A percentile compares a stretch with the other conserved stretches of the same genome.
Evolutionary conservation across 2,113 vertebrate species (phyloP).

Genomic region (Mormyrus iriodes): DNA sequence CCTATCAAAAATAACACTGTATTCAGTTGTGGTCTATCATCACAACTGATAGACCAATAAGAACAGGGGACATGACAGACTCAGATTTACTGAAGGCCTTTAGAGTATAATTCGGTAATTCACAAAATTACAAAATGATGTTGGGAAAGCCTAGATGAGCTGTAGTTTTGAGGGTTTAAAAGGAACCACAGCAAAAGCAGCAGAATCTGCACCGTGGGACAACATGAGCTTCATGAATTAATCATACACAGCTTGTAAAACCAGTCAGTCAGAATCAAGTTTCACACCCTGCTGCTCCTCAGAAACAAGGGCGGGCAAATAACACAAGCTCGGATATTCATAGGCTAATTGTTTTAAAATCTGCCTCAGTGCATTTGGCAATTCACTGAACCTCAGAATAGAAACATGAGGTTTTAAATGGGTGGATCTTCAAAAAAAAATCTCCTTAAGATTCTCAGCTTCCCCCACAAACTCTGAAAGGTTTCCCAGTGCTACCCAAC

Average conservation of each 20-base stretch:
- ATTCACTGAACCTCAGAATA: background rate
- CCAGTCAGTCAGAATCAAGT: constrained; percentile 18
- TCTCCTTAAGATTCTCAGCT: background rate
- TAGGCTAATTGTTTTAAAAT: background rate
- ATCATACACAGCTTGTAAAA: constrained; percentile 11
- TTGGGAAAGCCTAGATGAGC: background rate
- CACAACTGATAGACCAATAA: background rate
- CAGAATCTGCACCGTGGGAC: background rate
- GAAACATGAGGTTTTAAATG: background rate
- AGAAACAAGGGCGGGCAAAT: background rate
- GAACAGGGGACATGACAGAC: background rate
- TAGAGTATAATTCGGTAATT: background rate
- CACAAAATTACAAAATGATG: background rate
- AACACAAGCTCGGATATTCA: background rate
- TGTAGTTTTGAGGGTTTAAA: background rate
- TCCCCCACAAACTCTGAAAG: background rate
- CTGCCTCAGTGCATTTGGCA: background rate
- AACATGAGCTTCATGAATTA: constrained; percentile 3
- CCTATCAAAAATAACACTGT: background rate
- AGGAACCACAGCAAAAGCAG: background rate
- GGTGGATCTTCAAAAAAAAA: background rate
- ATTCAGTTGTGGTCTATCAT: no score
- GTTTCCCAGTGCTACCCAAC: background rate
- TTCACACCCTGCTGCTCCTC: constrained; percentile 2
- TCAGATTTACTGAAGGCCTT: background rate